Base-by-base conservation (phyloP, 2,888 invertebrate genomes). In the Camptogramma bilineatum region DNA sequence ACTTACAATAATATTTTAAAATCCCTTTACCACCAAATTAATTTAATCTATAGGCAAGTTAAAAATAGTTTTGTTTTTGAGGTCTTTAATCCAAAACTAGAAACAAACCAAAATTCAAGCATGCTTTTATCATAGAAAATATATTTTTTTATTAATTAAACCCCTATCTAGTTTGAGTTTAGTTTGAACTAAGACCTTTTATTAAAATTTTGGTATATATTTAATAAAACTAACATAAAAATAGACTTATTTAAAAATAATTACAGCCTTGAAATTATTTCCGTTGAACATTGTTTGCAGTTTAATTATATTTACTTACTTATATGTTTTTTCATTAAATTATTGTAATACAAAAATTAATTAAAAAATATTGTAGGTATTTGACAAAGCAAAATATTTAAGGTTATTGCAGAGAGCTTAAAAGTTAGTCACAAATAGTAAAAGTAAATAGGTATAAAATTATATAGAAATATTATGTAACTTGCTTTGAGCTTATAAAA, bases 401-500 rank as follows among this genome's bases (percentile, higher is more conserved):
- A 56, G 2, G n/a, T 28, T 21, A 47, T 13, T 47, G 13, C 19
- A 47, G 21, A 47, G 18, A 19, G 18, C 18, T 18, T 47, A 47
- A 34, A 34, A 21, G 8, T 18, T 13, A 47, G 10, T 19, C 18
- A 31, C 17, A 52, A 17, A 17, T 39, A n/a, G 39, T 39, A 13
- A n/a, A 13, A 39, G n/a, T n/a, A n/a, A 16, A 42, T 42, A 16
- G n/a, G n/a, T n/a, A 16, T 16, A 42, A 10, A 16, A 42, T 1
- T 42, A 42, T n/a, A 4, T 34, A 19, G 39, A 53, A n/a, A 28
- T 51, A 39, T 24, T 10, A 28, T 28, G 28, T 52, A 7, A 18
- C 44, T 44, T 42, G 53, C 65, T 72, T 80, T 77, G 76, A 79
- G 77, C 77, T 59, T 42, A 19, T 44, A 31, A 46, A 46, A 34